phyloP scores from a whole-genome alignment of 2,888 invertebrate species.

The Eupeodes latifasciatus region DNA sequence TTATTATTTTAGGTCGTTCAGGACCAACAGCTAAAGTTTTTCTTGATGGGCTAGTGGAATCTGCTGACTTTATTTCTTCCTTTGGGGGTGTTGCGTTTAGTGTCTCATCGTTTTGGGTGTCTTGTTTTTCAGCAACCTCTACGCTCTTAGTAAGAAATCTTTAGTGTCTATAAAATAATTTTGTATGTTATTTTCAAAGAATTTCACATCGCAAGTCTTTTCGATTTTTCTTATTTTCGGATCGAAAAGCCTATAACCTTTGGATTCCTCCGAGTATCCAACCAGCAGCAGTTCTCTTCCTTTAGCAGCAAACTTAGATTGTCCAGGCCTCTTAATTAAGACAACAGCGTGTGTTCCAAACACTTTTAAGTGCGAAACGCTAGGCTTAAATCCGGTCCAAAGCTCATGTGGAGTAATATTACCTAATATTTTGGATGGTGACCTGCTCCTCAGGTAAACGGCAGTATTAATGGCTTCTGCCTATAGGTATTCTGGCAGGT shows the following conservation, averaged over 20 bases:
- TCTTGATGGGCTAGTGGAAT: too few species aligned
- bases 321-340: neutral
- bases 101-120: neutral
- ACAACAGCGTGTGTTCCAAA: neutral
- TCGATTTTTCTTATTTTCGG: neutral
- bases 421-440: too few species aligned
- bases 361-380: neutral
- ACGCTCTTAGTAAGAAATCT: neutral
- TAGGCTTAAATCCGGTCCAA: neutral
- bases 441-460: too few species aligned
- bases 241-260: constrained; percentile 26
- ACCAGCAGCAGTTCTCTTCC: constrained; percentile 19
- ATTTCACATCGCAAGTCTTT: constrained; percentile 24
- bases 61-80: neutral
- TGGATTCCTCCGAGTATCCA: constrained; percentile 42
- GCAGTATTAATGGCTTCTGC: too few species aligned
- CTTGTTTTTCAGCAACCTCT: neutral
- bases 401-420: too few species aligned
- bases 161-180: constrained; percentile 1
- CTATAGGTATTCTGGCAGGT: too few species aligned
- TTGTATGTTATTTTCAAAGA: constrained; percentile 11
- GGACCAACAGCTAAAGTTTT: neutral
- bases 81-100: neutral
- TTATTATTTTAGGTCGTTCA: neutral
- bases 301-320: neutral